phyloP scores from a whole-genome alignment of 2,113 vertebrate genomes.

The Melospiza georgiana region DNA sequence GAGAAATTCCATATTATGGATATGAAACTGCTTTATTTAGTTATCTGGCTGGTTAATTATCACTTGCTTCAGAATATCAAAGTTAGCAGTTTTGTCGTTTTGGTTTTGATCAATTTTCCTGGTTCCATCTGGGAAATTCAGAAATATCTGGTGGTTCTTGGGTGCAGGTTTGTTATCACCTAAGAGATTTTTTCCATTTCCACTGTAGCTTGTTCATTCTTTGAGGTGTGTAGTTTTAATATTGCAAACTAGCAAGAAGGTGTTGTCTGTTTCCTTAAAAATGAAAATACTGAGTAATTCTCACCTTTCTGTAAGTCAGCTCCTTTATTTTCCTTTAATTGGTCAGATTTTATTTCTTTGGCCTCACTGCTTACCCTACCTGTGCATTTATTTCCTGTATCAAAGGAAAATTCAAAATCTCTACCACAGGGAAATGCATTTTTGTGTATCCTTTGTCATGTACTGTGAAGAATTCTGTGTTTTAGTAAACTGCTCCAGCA shows the following conservation, averaged over 20 bases:
- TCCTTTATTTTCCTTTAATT: too few species aligned
- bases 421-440: fast-evolving
- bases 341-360: neutral
- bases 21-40: too few species aligned
- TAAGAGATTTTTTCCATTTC: neutral
- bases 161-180: neutral
- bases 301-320: too few species aligned
- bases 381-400: neutral
- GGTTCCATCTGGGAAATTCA: neutral
- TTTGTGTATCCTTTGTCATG: neutral
- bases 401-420: neutral
- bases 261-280: too few species aligned
- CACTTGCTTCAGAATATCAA: too few species aligned
- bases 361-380: neutral
- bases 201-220: too few species aligned
- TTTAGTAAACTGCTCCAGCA: neutral
- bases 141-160: neutral
- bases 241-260: too few species aligned
- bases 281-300: too few species aligned
- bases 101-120: neutral
- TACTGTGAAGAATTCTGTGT: neutral
- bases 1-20: too few species aligned
- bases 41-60: too few species aligned
- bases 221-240: too few species aligned
- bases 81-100: neutral